These are phyloP conservation scores for Sinopyrophorus schimmeli DNA, from an alignment of 2,888 invertebrate species.

Conservation along the genomic window DNA sequence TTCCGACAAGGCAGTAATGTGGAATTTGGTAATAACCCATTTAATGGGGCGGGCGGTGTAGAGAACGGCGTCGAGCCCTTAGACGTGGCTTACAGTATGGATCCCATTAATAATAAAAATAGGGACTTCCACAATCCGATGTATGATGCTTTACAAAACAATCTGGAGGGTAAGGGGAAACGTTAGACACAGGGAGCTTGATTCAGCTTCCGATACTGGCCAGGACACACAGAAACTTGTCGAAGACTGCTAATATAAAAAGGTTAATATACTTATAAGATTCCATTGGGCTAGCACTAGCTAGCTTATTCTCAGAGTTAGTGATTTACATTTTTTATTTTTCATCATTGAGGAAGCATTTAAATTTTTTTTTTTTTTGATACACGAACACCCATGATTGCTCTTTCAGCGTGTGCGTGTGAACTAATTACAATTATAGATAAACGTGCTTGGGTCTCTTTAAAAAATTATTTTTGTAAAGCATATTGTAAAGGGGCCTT, in stretches of 20 bases:
- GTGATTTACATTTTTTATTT: constrained; percentile 28
- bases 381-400: no score
- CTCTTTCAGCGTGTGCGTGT: no score
- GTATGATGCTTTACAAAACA: constrained; percentile 87
- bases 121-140: constrained; percentile 97
- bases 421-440: no score
- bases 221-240: constrained; percentile 91
- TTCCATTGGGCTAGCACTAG: constrained; percentile 45
- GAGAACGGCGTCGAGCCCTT: constrained; percentile 62
- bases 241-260: constrained; percentile 72
- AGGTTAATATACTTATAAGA: constrained; percentile 41
- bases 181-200: constrained; percentile 76
- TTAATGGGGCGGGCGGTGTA: constrained; percentile 60
- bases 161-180: constrained; percentile 64
- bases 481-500: no score
- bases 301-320: constrained; percentile 44
- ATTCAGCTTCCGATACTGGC: constrained; percentile 85
- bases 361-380: no score
- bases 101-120: constrained; percentile 75
- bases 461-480: no score
- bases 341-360: no score
- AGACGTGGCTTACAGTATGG: constrained; percentile 79
- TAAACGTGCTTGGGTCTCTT: no score
- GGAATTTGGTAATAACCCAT: constrained; percentile 72
- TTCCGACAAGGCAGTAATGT: constrained; percentile 94